A percentile compares a stretch with the other conserved stretches of the same genome.
These are phyloP conservation scores for Siderastrea radians DNA, from an alignment of 92 coral and sea anemone genomes.

Conservation along the genomic window DNA sequence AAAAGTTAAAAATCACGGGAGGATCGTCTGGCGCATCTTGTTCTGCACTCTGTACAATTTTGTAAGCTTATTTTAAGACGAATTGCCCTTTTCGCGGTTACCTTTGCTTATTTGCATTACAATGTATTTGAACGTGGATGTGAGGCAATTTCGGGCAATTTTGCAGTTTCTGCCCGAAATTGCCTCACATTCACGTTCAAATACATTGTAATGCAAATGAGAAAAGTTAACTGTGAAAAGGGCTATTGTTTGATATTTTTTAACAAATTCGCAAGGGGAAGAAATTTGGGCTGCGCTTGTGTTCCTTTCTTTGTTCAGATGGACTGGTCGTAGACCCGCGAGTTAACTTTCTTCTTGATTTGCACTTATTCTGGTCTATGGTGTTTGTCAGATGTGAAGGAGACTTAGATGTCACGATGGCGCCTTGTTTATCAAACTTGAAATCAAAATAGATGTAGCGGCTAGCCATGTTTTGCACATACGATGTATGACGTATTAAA, in stretches of 20 bases:
- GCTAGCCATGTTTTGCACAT: not conserved
- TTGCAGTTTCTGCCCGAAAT: not conserved
- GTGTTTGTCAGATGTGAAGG: not conserved
- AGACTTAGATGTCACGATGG: conserved; percentile 28
- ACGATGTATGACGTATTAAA: not conserved
- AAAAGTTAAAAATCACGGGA: no score
- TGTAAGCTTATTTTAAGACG: not conserved
- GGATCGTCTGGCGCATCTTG: no score
- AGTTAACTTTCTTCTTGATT: not conserved
- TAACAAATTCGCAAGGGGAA: not conserved
- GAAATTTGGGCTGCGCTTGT: not conserved
- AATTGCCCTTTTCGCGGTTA: no score
- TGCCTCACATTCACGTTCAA: no score
- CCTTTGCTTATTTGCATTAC: no score
- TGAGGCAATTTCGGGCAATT: no score
- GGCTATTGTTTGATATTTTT: not conserved
- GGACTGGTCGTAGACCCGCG: not conserved
- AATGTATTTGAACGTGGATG: no score
- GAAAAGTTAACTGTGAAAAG: no score
- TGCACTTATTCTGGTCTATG: conserved; percentile 1
- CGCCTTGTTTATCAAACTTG: conserved; percentile 39
- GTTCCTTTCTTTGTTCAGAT: not conserved
- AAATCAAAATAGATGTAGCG: conserved; percentile 21
- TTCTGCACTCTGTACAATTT: not conserved
- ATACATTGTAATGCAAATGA: no score